Conservation (phyloP, 2,797 vertebrate genomes). For the Bradypus variegatus region DNA sequence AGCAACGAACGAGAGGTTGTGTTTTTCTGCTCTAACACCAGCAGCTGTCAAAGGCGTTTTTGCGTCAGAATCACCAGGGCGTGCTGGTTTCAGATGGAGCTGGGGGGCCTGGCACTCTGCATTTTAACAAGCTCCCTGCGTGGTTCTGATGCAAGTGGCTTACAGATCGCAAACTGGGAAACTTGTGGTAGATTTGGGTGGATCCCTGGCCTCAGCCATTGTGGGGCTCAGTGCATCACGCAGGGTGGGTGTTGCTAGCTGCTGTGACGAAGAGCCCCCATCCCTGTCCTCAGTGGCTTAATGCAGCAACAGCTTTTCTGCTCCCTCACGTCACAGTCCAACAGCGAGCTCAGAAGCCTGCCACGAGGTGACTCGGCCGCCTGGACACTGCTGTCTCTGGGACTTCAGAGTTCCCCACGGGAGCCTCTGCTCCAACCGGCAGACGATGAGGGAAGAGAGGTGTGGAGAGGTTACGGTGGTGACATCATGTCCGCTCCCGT, state of each 20-base stretch:
- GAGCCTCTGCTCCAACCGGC: not conserved
- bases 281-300: fast-evolving
- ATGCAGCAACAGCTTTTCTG: fast-evolving
- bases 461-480: too few species aligned
- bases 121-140: not conserved
- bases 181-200: not conserved
- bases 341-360: not conserved
- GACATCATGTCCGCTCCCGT: not conserved
- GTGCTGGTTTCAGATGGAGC: not conserved
- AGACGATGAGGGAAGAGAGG: not conserved
- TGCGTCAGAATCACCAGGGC: not conserved
- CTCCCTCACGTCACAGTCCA: fast-evolving
- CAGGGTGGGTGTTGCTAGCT: not conserved
- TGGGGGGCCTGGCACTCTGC: not conserved
- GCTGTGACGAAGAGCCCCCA: not conserved
- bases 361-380: not conserved
- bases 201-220: not conserved
- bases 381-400: too few species aligned
- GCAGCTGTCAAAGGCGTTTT: fast-evolving
- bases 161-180: not conserved
- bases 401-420: not conserved
- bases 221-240: not conserved
- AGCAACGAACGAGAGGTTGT: not conserved
- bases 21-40: not conserved
- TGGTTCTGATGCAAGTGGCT: not conserved